Base-by-base conservation (phyloP, 2,113 vertebrate genomes). In the Campylomormyrus tamandua region DNA sequence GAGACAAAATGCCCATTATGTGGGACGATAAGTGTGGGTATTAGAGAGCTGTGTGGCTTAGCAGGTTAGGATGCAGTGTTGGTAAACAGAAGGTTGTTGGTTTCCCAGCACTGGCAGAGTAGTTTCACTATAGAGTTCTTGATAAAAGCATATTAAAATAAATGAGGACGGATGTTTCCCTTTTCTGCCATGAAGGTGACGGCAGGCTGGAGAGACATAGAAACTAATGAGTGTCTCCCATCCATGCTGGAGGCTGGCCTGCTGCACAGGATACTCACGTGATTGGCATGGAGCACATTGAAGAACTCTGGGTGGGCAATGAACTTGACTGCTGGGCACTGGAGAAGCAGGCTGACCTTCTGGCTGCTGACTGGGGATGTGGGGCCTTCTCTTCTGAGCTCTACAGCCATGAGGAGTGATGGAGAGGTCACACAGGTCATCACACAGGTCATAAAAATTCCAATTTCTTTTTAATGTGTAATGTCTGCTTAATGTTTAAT, bases 261-360 rank as follows among this genome's bases (percentile, higher is more conserved):
- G 19, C n/a, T 15, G 17, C 21, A 3, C 35, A 17, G n/a, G 53
- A 27, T 87, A 96, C 98, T 98, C 92, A 99, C 98, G 92, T 98
- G 98, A 95, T 99, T 99, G 92, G 97, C 97, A 62, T 99, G 98
- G 90, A 99, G 95, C 91, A 99, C 95, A 8, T 98, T 99, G 96
- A 99, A 99, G 94, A 99, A 99, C 87, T 99, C 98, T 0, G 98
- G 98, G 92, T 99, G 98, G 90, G 98, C 98, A 94, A 99, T 96
- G 93, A 99, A 99, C 95, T 99, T 99, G 93, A 99, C 98, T 3
- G 98, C 98, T 83, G 98, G 98, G 89, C 97, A 98, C 90, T 99
- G 98, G n/a, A 99, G 96, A 91, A 99, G 94, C 90, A 97, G 94
- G 89, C 97, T 98, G 93, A 99, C 96, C 94, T 98, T 99, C 94